These are phyloP conservation scores for Cephonodes hylas DNA, from an alignment of 2,888 invertebrate genomes.

Conservation along the genomic window DNA sequence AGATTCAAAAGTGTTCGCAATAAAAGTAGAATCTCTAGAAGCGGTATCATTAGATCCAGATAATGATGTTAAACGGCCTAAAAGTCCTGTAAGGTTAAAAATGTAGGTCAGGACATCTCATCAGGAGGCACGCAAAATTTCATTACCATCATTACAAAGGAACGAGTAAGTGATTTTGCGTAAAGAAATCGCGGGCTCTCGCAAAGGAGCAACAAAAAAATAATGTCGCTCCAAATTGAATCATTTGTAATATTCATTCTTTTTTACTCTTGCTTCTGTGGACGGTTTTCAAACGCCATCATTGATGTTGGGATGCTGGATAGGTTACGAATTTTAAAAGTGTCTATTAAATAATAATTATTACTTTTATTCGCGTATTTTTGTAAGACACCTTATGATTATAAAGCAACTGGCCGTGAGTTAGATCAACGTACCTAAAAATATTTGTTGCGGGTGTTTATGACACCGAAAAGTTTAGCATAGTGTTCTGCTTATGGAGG, in stretches of 20 bases:
- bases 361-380: neutral
- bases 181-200: constrained; percentile 54
- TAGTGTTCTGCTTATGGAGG: too few relatives aligned
- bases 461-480: too few relatives aligned
- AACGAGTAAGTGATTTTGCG: constrained; percentile 59
- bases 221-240: constrained; percentile 71
- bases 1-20: neutral
- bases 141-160: constrained; percentile 52
- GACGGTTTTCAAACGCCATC: constrained; percentile 45
- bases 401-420: too few relatives aligned
- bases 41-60: neutral
- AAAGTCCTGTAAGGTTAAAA: constrained; percentile 7
- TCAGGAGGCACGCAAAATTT: constrained; percentile 44
- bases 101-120: constrained; percentile 17
- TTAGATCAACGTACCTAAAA: too few relatives aligned
- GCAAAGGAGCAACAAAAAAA: constrained; percentile 61
- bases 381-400: too few relatives aligned
- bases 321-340: neutral
- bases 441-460: too few relatives aligned
- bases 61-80: neutral
- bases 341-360: too few relatives aligned
- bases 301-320: constrained; percentile 20
- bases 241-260: constrained; percentile 75
- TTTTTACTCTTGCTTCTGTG: constrained; percentile 60
- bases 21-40: neutral